Percentiles rank a stretch among this genome's conserved stretches.
Evolutionary conservation across 2,113 vertebrate genomes (phyloP).

Genomic region (Anguilla rostrata): DNA sequence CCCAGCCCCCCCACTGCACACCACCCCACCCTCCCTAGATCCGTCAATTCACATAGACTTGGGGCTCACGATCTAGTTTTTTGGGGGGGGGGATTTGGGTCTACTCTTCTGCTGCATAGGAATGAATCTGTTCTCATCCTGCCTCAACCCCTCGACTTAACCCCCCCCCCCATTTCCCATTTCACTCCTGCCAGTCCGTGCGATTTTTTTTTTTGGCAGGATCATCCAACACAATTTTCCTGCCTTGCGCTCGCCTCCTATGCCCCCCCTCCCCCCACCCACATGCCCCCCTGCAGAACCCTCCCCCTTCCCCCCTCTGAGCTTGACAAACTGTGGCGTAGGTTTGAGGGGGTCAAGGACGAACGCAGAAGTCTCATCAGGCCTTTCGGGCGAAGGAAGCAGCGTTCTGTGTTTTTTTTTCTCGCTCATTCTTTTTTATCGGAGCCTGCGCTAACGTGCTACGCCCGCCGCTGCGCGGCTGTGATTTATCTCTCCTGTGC

Average conservation of each 20-base stretch:
- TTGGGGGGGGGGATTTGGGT: neutral
- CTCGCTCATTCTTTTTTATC: neutral
- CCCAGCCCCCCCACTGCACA: too few relatives aligned
- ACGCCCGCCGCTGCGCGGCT: too few relatives aligned
- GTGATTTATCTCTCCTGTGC: too few relatives aligned
- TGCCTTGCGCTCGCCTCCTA: neutral
- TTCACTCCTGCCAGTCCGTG: neutral
- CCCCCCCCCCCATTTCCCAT: neutral
- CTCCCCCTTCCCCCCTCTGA: neutral
- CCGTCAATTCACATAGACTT: too few relatives aligned
- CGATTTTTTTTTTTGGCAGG: neutral
- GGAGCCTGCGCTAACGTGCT: too few relatives aligned
- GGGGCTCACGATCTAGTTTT: too few relatives aligned
- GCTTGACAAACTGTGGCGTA: neutral
- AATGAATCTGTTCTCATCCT: neutral
- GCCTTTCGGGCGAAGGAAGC: neutral
- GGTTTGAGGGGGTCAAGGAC: neutral
- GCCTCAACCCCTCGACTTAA: neutral
- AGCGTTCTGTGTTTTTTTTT: neutral
- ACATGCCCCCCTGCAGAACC: too few relatives aligned
- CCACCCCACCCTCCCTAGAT: too few relatives aligned
- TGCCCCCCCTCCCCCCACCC: neutral
- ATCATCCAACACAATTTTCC: neutral
- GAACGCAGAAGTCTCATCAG: neutral
- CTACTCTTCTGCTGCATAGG: neutral